These are phyloP conservation scores for Lasioglossum leucozonium DNA, from an alignment of 2,888 invertebrate species.

Conservation along the genomic window DNA sequence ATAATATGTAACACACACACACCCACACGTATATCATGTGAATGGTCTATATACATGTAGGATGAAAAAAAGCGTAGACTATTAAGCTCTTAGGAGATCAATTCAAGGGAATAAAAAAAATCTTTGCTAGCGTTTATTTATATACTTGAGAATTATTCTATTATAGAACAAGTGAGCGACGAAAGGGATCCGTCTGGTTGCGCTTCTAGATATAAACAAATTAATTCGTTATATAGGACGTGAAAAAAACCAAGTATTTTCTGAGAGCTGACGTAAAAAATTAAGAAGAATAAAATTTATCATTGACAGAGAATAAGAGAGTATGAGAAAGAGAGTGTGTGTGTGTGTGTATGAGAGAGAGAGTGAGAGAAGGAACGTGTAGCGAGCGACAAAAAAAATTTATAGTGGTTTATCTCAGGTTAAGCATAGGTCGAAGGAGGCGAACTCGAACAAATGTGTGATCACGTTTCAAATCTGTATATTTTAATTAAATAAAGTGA, in stretches of 20 bases:
- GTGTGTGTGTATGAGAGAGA: neutral
- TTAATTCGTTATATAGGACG: slow-evolving; percentile 62
- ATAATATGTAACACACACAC: slow-evolving; percentile 38
- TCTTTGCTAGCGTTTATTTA: slow-evolving; percentile 74
- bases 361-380: slow-evolving; percentile 18
- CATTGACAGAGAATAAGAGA: neutral
- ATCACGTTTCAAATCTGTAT: slow-evolving; percentile 82
- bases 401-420: slow-evolving; percentile 70
- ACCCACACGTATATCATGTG: slow-evolving; percentile 49
- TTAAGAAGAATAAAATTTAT: slow-evolving; percentile 51
- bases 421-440: slow-evolving; percentile 58
- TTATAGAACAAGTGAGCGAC: slow-evolving; percentile 35
- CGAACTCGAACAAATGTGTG: slow-evolving; percentile 79
- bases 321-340: neutral
- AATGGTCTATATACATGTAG: slow-evolving; percentile 50
- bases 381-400: slow-evolving; percentile 50
- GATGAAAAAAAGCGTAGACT: slow-evolving; percentile 45
- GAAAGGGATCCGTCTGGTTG: slow-evolving; percentile 53
- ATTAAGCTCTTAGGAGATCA: slow-evolving; percentile 46
- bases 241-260: slow-evolving; percentile 74
- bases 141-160: slow-evolving; percentile 59
- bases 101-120: slow-evolving; percentile 50
- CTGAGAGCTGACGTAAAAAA: slow-evolving; percentile 56
- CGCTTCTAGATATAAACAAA: slow-evolving; percentile 63
- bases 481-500: slow-evolving; percentile 82